Conservation (phyloP, 1,140 invertebrate species). For the Drosophila ficusphila region DNA sequence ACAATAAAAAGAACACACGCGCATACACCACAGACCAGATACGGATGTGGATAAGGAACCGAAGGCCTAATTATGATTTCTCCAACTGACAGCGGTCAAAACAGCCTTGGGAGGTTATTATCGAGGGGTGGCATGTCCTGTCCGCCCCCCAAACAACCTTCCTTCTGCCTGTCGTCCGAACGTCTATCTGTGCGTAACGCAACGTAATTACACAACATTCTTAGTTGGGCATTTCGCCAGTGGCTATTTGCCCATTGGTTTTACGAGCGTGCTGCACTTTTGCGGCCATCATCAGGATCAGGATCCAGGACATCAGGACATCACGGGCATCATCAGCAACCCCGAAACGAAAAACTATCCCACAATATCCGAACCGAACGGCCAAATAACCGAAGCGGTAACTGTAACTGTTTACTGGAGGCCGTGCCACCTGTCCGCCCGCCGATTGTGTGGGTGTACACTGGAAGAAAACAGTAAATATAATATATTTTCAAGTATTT, state of each 20-base stretch:
- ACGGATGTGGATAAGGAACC: slow-evolving; percentile 6
- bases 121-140: slow-evolving; percentile 32
- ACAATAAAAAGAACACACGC: slow-evolving; percentile 72
- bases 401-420: slow-evolving; percentile 45
- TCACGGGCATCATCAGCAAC: slow-evolving; percentile 37
- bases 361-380: slow-evolving; percentile 34
- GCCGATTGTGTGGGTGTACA: slow-evolving; percentile 20
- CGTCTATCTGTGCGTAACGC: slow-evolving; percentile 79
- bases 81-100: slow-evolving; percentile 70
- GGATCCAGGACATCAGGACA: slow-evolving; percentile 14
- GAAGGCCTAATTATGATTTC: slow-evolving; percentile 80
- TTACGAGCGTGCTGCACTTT: slow-evolving; percentile 78
- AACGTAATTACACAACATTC: slow-evolving; percentile 81
- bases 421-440: slow-evolving; percentile 60
- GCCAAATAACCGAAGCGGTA: slow-evolving; percentile 36
- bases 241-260: slow-evolving; percentile 75
- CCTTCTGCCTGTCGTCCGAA: slow-evolving; percentile 10
- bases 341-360: slow-evolving; percentile 61
- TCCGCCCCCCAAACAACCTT: not conserved
- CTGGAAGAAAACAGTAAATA: not conserved
- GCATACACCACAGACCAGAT: slow-evolving; percentile 10
- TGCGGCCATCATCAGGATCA: slow-evolving; percentile 53
- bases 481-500: too few species aligned
- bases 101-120: slow-evolving; percentile 54
- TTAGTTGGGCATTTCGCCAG: slow-evolving; percentile 66